A percentile compares a stretch with the other conserved stretches of the same genome.
phyloP scores from a whole-genome alignment of 2,797 vertebrate species.

The Tinamus major region DNA sequence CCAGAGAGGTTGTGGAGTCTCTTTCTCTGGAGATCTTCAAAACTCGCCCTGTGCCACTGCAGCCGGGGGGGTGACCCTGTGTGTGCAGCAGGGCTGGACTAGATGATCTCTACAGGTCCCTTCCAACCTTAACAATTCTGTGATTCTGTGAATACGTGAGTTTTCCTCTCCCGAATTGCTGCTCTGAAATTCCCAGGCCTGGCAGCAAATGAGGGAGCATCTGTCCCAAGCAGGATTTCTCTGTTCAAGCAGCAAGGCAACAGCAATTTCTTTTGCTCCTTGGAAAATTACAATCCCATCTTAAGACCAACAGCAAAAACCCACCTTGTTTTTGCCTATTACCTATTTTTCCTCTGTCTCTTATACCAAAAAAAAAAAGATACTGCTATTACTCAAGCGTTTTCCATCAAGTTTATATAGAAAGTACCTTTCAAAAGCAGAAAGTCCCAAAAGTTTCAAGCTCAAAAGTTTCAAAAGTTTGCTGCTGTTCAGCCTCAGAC shows the following conservation, averaged over 20 bases:
- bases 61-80: no score
- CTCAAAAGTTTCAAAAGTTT: slow-evolving; percentile 18
- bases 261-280: neutral
- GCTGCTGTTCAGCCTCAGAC: neutral
- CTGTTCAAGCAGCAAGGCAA: neutral
- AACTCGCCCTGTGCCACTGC: no score
- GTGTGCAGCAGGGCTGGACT: no score
- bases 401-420: slow-evolving; percentile 21
- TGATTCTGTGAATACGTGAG: no score
- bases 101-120: no score
- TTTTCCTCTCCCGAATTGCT: neutral
- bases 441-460: slow-evolving; percentile 50
- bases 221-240: neutral
- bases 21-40: no score
- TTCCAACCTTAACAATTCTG: no score
- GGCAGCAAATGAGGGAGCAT: neutral
- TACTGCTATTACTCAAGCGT: slow-evolving; percentile 30
- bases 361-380: neutral
- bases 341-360: neutral
- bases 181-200: neutral
- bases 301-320: neutral
- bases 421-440: slow-evolving; percentile 54
- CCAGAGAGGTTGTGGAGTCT: no score
- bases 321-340: neutral
- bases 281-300: neutral